Evolutionary conservation across 1,140 invertebrate species (phyloP).

Genomic region (Brachionus manjavacas): DNA sequence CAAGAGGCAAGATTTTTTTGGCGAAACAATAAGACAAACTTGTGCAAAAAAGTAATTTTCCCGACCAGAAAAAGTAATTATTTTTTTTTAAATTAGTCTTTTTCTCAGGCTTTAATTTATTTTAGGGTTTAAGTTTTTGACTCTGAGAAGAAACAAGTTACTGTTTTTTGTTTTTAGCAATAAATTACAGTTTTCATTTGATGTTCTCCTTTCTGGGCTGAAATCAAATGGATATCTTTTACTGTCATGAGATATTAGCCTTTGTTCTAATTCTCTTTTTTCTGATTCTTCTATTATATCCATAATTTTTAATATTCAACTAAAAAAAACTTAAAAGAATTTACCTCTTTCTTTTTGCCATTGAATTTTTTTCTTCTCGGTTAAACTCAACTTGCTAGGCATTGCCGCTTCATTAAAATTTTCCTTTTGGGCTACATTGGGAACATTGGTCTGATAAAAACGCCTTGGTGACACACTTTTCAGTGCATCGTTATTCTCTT

Average conservation of each 20-base stretch:
- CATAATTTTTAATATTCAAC: neutral
- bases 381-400: conserved; percentile 45
- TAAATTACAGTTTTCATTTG: neutral
- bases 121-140: neutral
- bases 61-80: too few species aligned
- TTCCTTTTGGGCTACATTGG: neutral
- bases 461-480: neutral
- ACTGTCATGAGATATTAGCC: neutral
- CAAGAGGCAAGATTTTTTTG: too few species aligned
- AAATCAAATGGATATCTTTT: neutral
- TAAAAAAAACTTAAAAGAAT: neutral
- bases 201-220: neutral
- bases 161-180: neutral
- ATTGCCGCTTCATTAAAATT: neutral
- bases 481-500: neutral
- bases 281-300: neutral
- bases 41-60: too few species aligned
- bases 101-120: neutral
- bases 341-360: conserved; percentile 54
- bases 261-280: neutral
- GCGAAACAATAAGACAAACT: too few species aligned
- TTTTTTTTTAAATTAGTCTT: too few species aligned
- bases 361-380: conserved; percentile 52
- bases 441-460: neutral
- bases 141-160: neutral